phyloP scores from a whole-genome alignment of 1,140 invertebrate genomes.

The Caenorhabditis briggsae region DNA sequence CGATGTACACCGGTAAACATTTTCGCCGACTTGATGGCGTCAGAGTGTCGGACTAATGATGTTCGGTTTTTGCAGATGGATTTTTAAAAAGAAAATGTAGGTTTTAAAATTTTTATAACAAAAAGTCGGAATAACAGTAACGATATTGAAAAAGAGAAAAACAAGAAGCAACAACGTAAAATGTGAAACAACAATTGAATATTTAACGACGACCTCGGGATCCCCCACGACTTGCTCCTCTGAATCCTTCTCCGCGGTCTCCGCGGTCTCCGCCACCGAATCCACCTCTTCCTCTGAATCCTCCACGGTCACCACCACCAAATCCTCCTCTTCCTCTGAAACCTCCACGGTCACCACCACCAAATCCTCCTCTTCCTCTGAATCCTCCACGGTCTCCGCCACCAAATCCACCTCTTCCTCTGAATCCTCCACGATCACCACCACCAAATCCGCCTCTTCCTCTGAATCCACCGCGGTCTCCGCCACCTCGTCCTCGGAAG shows the following conservation, averaged over 20 bases:
- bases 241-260: no score
- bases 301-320: background rate
- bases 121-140: background rate
- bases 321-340: background rate
- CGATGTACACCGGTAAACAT: background rate
- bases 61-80: background rate
- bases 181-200: constrained; percentile 15
- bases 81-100: background rate
- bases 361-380: background rate
- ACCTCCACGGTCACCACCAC: background rate
- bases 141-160: background rate
- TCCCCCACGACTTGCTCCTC: no score
- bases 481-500: constrained; percentile 17
- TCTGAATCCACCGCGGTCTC: background rate
- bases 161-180: background rate
- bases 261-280: background rate
- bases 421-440: background rate
- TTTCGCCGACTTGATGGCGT: constrained; percentile 36
- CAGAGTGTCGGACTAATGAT: background rate
- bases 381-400: background rate
- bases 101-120: background rate
- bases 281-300: background rate
- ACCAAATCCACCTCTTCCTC: constrained; percentile 8
- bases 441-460: constrained; percentile 1
- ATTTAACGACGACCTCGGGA: background rate